Evolutionary conservation across 2,113 vertebrate genomes (phyloP).

Genomic region (Nibea albiflora): DNA sequence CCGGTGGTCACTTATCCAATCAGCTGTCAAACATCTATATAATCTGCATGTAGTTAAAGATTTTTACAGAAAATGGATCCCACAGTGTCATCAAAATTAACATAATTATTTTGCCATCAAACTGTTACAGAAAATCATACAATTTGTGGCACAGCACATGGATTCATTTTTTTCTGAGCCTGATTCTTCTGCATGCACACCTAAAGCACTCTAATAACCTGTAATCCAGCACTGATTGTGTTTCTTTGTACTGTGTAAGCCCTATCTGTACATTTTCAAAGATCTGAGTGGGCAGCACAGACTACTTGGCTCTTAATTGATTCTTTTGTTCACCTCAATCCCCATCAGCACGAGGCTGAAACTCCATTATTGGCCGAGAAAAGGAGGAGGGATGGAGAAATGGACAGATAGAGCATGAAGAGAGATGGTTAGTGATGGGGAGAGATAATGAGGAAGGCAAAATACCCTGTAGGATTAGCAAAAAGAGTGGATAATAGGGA

Average conservation of each 20-base stretch:
- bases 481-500: constrained; percentile 72
- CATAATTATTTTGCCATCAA: neutral
- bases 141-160: neutral
- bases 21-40: neutral
- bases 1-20: constrained; percentile 59
- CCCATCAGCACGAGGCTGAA: constrained; percentile 50
- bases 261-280: constrained; percentile 26
- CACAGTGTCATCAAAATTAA: neutral
- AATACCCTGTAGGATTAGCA: constrained; percentile 75
- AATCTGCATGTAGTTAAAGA: neutral
- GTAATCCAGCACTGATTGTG: neutral
- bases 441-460: constrained; percentile 69
- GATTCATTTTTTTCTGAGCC: neutral
- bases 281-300: constrained; percentile 20
- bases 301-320: constrained; percentile 53
- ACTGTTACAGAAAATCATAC: neutral
- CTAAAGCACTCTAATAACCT: neutral
- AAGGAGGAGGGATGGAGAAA: constrained; percentile 37
- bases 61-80: neutral
- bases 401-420: constrained; percentile 65
- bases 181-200: neutral
- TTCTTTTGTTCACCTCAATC: constrained; percentile 66
- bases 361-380: constrained; percentile 58
- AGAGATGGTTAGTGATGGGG: constrained; percentile 61
- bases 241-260: constrained; percentile 14